Percentiles rank a stretch among this genome's conserved stretches.
Conservation (phyloP, 2,888 invertebrate species). For the Agriopis leucophaearia region DNA sequence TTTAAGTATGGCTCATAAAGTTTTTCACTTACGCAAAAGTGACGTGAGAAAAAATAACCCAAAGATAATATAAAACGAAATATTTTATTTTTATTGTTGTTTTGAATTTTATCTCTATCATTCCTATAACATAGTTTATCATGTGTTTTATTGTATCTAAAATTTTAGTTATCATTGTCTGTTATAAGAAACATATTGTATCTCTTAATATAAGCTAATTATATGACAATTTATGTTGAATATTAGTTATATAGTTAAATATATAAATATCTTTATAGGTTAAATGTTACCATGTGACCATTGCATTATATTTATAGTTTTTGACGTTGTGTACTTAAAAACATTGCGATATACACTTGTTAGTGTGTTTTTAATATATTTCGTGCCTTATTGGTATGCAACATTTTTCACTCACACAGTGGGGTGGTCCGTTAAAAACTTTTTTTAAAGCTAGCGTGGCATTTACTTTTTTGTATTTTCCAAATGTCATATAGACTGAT, state of each 20-base stretch:
- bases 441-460: not conserved
- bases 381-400: constrained; percentile 43
- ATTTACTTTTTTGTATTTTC: too few species aligned
- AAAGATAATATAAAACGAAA: constrained; percentile 47
- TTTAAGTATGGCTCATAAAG: too few species aligned
- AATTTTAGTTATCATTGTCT: constrained; percentile 44
- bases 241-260: constrained; percentile 23
- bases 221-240: constrained; percentile 40
- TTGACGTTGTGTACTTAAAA: constrained; percentile 42
- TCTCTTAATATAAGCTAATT: constrained; percentile 22
- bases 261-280: constrained; percentile 29
- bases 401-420: not conserved
- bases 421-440: not conserved
- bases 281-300: constrained; percentile 33
- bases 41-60: constrained; percentile 30
- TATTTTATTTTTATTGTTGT: constrained; percentile 35
- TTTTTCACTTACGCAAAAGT: not conserved
- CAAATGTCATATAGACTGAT: too few species aligned
- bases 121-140: constrained; percentile 71
- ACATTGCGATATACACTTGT: constrained; percentile 12
- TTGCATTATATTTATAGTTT: constrained; percentile 26
- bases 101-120: constrained; percentile 55
- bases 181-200: constrained; percentile 43
- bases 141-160: constrained; percentile 55
- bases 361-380: constrained; percentile 22